Conservation (phyloP, 2,797 vertebrate species). For the Orestias chungarensis region DNA sequence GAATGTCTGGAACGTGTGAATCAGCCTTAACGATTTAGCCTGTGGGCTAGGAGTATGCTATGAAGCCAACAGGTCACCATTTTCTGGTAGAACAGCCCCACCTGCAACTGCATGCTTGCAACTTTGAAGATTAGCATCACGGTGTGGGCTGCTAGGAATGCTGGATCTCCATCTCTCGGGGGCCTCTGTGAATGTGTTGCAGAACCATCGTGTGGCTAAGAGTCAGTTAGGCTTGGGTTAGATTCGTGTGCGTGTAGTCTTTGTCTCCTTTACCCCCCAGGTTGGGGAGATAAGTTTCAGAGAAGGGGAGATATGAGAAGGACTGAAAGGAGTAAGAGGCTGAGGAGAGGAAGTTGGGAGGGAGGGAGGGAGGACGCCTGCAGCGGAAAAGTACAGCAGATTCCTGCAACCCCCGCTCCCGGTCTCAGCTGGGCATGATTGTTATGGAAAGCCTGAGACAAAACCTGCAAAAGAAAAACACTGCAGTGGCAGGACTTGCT, state of each 20-base stretch:
- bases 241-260: not conserved
- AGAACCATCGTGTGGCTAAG: conserved; percentile 50
- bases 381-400: conserved; percentile 78
- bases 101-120: conserved; percentile 64
- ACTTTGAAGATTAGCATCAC: conserved; percentile 74
- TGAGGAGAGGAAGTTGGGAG: conserved; percentile 11
- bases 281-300: conserved; percentile 51
- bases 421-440: conserved; percentile 68
- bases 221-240: conserved; percentile 21
- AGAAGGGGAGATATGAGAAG: conserved; percentile 34
- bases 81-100: conserved; percentile 59
- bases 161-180: conserved; percentile 44
- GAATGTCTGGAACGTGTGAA: conserved; percentile 53
- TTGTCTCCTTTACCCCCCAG: conserved; percentile 25
- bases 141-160: conserved; percentile 57
- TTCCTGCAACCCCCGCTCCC: conserved; percentile 66
- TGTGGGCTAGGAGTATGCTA: conserved; percentile 57
- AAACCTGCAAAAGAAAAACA: conserved; percentile 65
- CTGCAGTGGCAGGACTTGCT: conserved; percentile 56
- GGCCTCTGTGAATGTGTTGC: conserved; percentile 34
- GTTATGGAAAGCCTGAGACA: conserved; percentile 74
- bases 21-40: conserved; percentile 73
- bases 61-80: conserved; percentile 68
- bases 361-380: conserved; percentile 15
- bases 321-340: conserved; percentile 6